A percentile compares a stretch with the other conserved stretches of the same genome.
phyloP scores from a whole-genome alignment of 2,113 vertebrate genomes.

The Ranitomeya variabilis region DNA sequence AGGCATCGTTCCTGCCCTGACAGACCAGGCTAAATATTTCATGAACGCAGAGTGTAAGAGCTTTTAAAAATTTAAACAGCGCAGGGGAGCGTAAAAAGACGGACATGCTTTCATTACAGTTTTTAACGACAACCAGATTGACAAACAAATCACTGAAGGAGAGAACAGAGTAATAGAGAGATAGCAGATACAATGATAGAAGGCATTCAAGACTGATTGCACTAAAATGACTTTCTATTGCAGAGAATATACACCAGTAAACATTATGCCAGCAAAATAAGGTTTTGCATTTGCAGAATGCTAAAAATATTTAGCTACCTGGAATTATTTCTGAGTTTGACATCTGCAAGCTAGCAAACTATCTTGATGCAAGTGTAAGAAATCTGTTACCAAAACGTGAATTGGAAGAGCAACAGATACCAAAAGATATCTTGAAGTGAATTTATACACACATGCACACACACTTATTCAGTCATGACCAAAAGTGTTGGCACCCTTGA shows the following conservation, averaged over 20 bases:
- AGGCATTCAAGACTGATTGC: not conserved
- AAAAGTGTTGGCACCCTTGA: no score
- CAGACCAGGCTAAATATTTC: conserved; percentile 54
- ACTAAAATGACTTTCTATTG: not conserved
- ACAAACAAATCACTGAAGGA: conserved; percentile 52
- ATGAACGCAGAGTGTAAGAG: conserved; percentile 51
- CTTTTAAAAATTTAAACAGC: conserved; percentile 56
- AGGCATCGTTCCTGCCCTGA: conserved; percentile 50
- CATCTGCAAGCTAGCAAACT: not conserved
- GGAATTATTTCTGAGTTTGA: conserved; percentile 1
- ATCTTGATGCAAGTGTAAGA: not conserved
- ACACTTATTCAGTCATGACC: no score
- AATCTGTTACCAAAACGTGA: not conserved
- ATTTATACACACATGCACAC: not conserved
- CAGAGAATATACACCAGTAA: conserved; percentile 2
- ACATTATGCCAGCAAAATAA: not conserved
- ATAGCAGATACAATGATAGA: conserved; percentile 4
- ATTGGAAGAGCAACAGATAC: not conserved
- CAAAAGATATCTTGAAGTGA: not conserved
- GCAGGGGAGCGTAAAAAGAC: conserved; percentile 31
- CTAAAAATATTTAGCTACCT: conserved; percentile 19
- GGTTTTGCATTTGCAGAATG: not conserved
- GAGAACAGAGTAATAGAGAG: not conserved
- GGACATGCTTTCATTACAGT: conserved; percentile 41
- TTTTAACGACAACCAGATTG: conserved; percentile 42